phyloP scores from a whole-genome alignment of 2,797 vertebrate species.

The Bovichtus diacanthus region DNA sequence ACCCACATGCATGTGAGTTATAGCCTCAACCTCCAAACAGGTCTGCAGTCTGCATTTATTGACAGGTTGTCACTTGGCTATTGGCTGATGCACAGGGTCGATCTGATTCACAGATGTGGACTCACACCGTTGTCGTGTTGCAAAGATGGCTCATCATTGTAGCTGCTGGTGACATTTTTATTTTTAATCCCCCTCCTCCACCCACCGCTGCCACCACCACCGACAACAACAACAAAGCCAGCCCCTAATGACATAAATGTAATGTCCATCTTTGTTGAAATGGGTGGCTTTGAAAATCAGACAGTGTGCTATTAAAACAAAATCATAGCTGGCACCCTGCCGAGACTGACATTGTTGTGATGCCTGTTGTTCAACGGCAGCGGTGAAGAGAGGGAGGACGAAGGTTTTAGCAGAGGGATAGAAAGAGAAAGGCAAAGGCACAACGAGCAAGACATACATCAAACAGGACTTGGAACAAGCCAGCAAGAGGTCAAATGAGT shows the following conservation, averaged over 20 bases:
- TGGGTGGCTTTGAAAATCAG: slow-evolving; percentile 66
- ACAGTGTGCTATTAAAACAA: slow-evolving; percentile 75
- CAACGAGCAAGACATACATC: slow-evolving; percentile 14
- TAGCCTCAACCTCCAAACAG: slow-evolving; percentile 18
- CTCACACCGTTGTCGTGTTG: slow-evolving; percentile 18
- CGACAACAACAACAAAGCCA: slow-evolving; percentile 56
- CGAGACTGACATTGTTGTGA: slow-evolving; percentile 65
- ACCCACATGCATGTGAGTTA: slow-evolving; percentile 2
- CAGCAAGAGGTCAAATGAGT: slow-evolving; percentile 1
- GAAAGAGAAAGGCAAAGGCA: slow-evolving; percentile 29
- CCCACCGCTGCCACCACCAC: slow-evolving; percentile 19
- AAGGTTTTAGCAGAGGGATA: slow-evolving; percentile 13
- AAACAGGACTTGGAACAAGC: slow-evolving; percentile 1
- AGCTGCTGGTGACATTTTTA: slow-evolving; percentile 51
- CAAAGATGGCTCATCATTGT: slow-evolving; percentile 46
- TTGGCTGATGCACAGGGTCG: not conserved
- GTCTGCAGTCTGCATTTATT: slow-evolving; percentile 10
- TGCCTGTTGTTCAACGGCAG: slow-evolving; percentile 56
- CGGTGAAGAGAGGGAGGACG: slow-evolving; percentile 26
- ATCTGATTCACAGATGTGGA: slow-evolving; percentile 49
- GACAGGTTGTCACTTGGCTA: slow-evolving; percentile 41
- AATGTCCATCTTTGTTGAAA: slow-evolving; percentile 71
- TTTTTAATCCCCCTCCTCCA: slow-evolving; percentile 37
- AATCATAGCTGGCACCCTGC: slow-evolving; percentile 66
- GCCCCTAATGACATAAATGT: slow-evolving; percentile 67